Conservation (phyloP, 2,797 vertebrate genomes). For the Sebastes iracundus region DNA sequence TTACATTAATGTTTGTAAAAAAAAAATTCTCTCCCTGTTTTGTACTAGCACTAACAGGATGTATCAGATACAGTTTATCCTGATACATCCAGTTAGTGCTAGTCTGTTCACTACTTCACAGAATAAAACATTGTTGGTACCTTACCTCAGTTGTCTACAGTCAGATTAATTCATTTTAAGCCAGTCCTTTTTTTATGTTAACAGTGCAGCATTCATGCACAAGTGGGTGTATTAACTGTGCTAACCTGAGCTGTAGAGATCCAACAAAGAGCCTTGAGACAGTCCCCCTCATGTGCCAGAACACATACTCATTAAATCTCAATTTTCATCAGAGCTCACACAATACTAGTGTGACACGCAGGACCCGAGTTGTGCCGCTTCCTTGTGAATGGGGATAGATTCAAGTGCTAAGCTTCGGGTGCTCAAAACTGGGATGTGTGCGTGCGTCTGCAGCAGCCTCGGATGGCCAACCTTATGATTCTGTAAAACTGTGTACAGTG, state of each 20-base stretch:
- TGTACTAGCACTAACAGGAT: background rate
- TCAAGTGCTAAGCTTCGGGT: conserved; percentile 4
- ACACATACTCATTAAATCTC: conserved; percentile 68
- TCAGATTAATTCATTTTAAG: background rate
- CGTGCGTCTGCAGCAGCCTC: background rate
- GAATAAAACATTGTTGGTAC: background rate
- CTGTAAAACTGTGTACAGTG: background rate
- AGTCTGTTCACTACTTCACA: background rate
- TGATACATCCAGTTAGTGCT: background rate
- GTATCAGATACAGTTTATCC: background rate
- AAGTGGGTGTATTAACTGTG: conserved; percentile 45
- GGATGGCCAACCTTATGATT: background rate
- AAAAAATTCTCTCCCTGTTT: background rate
- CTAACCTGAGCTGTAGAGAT: conserved; percentile 49
- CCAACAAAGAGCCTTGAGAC: conserved; percentile 40
- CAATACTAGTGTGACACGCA: conserved; percentile 30
- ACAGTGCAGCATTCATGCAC: conserved; percentile 18
- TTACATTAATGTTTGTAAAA: background rate
- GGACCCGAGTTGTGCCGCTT: conserved; percentile 10
- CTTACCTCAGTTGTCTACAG: background rate
- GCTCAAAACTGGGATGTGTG: background rate
- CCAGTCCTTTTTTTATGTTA: background rate
- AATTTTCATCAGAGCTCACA: conserved; percentile 55
- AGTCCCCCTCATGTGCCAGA: conserved; percentile 39
- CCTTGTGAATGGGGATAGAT: conserved; percentile 17